These are phyloP conservation scores for Coelogynopora nodosa DNA, from an alignment of 2,888 invertebrate genomes.

Conservation along the genomic window DNA sequence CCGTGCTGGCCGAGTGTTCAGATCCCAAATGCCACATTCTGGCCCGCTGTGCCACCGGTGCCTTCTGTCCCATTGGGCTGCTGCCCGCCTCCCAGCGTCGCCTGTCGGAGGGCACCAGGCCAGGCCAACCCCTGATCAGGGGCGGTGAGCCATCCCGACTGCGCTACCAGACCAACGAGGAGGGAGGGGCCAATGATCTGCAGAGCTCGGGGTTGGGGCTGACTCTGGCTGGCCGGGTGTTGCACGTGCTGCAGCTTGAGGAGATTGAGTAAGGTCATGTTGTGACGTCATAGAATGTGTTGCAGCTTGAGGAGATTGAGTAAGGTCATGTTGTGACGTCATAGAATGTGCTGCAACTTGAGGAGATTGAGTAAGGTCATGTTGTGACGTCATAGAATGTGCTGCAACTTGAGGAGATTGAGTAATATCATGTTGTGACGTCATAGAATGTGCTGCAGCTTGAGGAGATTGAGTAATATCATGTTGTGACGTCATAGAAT, in stretches of 20 bases:
- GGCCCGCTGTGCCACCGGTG: background rate
- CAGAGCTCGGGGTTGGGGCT: background rate
- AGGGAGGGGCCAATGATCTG: background rate
- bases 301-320: no score
- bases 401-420: no score
- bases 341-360: no score
- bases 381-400: no score
- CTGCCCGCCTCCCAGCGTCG: background rate
- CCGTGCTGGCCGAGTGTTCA: background rate
- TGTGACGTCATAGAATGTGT: background rate
- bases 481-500: no score
- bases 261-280: background rate
- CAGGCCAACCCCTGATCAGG: slow-evolving; percentile 7
- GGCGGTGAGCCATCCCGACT: background rate
- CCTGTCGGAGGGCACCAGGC: background rate
- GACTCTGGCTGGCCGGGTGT: background rate
- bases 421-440: no score
- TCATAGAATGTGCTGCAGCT: no score
- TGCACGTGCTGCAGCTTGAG: background rate
- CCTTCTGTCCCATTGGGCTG: background rate
- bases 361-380: no score
- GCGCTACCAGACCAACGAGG: background rate
- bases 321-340: no score
- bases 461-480: no score
- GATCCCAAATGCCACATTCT: background rate